phyloP scores from a whole-genome alignment of 2,888 invertebrate genomes.

The Neocrepidodera transversa region DNA sequence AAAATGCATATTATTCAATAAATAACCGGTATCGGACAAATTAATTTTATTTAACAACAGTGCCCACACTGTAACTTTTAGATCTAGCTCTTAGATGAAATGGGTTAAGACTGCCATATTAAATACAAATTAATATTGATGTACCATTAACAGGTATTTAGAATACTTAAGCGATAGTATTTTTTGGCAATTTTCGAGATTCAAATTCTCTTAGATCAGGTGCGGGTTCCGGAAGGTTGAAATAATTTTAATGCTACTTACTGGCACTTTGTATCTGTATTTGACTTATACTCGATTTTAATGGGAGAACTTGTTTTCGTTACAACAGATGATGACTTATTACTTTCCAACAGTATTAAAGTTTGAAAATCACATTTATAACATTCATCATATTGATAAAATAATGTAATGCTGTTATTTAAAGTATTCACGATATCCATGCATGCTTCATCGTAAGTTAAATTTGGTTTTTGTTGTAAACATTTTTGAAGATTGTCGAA shows the following conservation, averaged over 20 bases:
- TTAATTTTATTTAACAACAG: too few species aligned
- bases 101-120: too few species aligned
- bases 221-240: too few species aligned
- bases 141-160: too few species aligned
- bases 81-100: too few species aligned
- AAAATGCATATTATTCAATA: too few species aligned
- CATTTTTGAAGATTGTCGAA: conserved; percentile 50
- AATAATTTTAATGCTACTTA: conserved; percentile 47
- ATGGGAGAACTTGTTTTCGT: conserved; percentile 56
- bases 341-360: conserved; percentile 45
- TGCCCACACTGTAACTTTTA: too few species aligned
- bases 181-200: too few species aligned
- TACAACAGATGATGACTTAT: conserved; percentile 50
- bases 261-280: conserved; percentile 46
- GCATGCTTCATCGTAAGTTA: conserved; percentile 59
- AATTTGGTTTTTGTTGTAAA: conserved; percentile 44
- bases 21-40: too few species aligned
- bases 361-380: conserved; percentile 56
- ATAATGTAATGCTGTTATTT: conserved; percentile 47
- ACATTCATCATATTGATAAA: conserved; percentile 58
- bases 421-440: conserved; percentile 55
- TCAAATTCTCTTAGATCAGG: too few species aligned
- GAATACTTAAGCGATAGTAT: too few species aligned
- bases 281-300: conserved; percentile 47
- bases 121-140: too few species aligned